phyloP scores from a whole-genome alignment of 2,888 invertebrate species.

The Cyaniris semiargus region DNA sequence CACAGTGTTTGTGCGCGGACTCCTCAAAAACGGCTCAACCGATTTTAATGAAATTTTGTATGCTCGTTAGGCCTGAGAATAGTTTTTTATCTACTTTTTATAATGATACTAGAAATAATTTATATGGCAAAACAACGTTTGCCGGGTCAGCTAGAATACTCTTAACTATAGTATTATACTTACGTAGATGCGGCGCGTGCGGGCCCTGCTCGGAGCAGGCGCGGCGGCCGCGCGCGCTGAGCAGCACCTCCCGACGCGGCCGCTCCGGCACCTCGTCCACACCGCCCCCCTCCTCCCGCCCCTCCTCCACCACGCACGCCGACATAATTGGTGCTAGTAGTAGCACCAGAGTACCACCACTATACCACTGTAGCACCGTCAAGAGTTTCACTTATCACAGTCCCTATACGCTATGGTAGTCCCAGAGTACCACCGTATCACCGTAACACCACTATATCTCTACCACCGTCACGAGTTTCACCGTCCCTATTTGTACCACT shows the following conservation, averaged over 20 bases:
- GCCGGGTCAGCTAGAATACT: no score
- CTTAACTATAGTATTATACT: no score
- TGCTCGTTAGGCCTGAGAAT: no score
- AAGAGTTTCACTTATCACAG: not conserved
- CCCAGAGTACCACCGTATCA: not conserved
- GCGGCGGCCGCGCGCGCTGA: constrained; percentile 80
- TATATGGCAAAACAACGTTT: no score
- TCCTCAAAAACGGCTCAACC: no score
- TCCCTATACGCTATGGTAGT: not conserved
- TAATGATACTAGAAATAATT: no score
- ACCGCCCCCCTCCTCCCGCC: constrained; percentile 55
- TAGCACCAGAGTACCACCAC: not conserved
- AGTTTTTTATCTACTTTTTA: no score
- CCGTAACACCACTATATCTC: not conserved
- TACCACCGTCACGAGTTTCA: constrained; percentile 2
- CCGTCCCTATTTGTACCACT: not conserved
- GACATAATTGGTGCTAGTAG: constrained; percentile 52
- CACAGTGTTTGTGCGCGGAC: no score
- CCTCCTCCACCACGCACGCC: constrained; percentile 71
- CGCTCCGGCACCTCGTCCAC: constrained; percentile 65
- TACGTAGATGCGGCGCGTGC: constrained; percentile 77
- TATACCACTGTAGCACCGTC: constrained; percentile 19
- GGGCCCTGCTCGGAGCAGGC: constrained; percentile 87
- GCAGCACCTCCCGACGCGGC: constrained; percentile 73
- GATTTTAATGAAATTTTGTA: no score